Evolutionary conservation across 2,888 invertebrate genomes (phyloP).

Genomic region (Phorcus lineatus): DNA sequence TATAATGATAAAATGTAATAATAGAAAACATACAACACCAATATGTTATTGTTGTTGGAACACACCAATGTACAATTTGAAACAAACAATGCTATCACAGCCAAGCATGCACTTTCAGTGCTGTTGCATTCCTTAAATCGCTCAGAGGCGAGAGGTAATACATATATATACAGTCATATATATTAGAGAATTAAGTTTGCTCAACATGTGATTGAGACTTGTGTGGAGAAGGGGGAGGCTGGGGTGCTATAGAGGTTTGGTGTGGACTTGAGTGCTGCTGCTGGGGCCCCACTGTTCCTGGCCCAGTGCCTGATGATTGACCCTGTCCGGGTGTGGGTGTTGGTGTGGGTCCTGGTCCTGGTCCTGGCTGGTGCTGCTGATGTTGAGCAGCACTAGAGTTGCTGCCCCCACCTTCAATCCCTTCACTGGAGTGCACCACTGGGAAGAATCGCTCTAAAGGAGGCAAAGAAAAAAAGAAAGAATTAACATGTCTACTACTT

Average conservation of each 20-base stretch:
- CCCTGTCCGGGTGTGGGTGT: too few species aligned
- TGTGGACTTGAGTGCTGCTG: conserved; percentile 44
- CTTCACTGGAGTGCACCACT: conserved; percentile 56
- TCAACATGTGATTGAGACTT: conserved; percentile 49
- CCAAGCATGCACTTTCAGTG: conserved; percentile 51
- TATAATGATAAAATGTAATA: conserved; percentile 2
- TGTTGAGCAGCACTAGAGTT: conserved; percentile 23
- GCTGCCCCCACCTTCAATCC: conserved; percentile 50
- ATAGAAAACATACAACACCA: conserved; percentile 25
- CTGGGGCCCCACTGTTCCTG: not conserved
- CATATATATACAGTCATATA: not conserved
- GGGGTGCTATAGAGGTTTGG: conserved; percentile 46
- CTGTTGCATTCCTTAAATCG: conserved; percentile 18
- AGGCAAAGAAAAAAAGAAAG: not conserved
- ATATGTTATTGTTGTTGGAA: conserved; percentile 17
- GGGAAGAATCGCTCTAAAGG: conserved; percentile 60
- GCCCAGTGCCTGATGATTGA: too few species aligned
- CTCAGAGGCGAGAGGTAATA: conserved; percentile 18
- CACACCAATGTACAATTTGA: conserved; percentile 26
- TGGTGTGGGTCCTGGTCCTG: too few species aligned
- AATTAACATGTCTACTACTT: too few species aligned
- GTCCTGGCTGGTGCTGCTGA: conserved; percentile 44
- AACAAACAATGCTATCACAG: conserved; percentile 58
- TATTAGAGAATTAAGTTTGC: conserved; percentile 48
- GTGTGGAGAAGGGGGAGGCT: conserved; percentile 50